phyloP scores from a whole-genome alignment of 2,888 invertebrate species.

The Philaethria dido region DNA sequence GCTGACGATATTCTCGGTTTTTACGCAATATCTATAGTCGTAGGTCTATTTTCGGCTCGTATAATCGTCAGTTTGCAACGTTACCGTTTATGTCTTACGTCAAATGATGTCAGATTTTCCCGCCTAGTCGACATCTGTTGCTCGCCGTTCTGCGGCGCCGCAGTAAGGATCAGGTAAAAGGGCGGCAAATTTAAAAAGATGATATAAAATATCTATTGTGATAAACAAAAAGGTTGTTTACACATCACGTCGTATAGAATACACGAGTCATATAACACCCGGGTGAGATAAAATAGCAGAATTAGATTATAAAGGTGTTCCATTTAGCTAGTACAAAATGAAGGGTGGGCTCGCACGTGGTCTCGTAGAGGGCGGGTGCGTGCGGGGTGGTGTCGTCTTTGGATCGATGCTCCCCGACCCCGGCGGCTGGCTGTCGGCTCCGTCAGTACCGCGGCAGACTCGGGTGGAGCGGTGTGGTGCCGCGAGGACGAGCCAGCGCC shows the following conservation, averaged over 20 bases:
- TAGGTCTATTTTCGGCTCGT: constrained; percentile 70
- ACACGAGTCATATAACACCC: not conserved
- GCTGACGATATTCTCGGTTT: constrained; percentile 61
- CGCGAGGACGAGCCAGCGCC: constrained; percentile 64
- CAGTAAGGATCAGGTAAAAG: constrained; percentile 46
- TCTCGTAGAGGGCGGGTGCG: constrained; percentile 51
- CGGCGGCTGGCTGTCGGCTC: constrained; percentile 16
- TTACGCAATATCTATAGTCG: constrained; percentile 70
- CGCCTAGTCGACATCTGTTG: constrained; percentile 79
- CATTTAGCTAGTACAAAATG: constrained; percentile 18
- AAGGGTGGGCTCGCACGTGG: constrained; percentile 50
- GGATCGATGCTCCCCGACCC: constrained; percentile 64
- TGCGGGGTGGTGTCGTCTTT: constrained; percentile 58
- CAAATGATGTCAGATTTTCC: constrained; percentile 70
- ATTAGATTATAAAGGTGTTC: constrained; percentile 3
- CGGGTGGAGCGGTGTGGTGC: constrained; percentile 78
- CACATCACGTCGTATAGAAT: not conserved
- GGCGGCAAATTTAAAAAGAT: constrained; percentile 60
- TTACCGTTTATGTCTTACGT: constrained; percentile 54
- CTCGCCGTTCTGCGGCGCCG: constrained; percentile 67
- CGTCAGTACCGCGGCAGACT: constrained; percentile 75
- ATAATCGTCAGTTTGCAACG: constrained; percentile 59
- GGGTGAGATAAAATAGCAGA: not conserved
- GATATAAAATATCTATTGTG: not conserved
- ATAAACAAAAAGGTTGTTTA: constrained; percentile 6